These are phyloP conservation scores for Stegodyphus mimosarum DNA, from an alignment of 1,140 invertebrate species.

Conservation along the genomic window DNA sequence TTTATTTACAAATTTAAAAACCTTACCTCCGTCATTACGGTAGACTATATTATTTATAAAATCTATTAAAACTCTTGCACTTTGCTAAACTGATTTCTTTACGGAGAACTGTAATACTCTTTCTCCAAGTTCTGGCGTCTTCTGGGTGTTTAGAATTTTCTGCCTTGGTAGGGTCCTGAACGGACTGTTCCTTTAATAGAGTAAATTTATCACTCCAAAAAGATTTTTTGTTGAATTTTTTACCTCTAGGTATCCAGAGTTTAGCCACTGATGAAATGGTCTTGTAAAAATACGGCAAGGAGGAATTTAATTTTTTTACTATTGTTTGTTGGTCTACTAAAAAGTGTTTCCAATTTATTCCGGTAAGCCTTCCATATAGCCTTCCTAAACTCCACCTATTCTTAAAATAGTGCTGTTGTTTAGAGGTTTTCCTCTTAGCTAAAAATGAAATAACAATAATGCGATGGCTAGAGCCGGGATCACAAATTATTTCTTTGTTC, in stretches of 20 bases:
- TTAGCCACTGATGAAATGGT: background rate
- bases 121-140: background rate
- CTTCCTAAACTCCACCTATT: background rate
- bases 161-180: background rate
- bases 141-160: background rate
- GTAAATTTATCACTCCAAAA: background rate
- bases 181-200: background rate
- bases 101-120: no score
- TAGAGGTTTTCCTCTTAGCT: background rate
- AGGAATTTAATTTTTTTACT: background rate
- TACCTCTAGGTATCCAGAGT: background rate
- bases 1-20: no score
- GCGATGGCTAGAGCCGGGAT: constrained; percentile 1
- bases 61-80: constrained; percentile 1
- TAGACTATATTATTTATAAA: constrained; percentile 5
- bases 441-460: background rate
- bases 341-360: background rate
- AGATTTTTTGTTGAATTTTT: background rate
- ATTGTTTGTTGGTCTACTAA: background rate
- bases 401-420: background rate
- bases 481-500: background rate
- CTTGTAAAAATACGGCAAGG: background rate
- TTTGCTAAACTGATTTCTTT: background rate
- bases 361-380: background rate
- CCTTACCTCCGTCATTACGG: no score